Percentiles rank a stretch among this genome's conserved stretches.
Conservation (phyloP, 2,113 vertebrate species). For the Poicephalus gulielmi region DNA sequence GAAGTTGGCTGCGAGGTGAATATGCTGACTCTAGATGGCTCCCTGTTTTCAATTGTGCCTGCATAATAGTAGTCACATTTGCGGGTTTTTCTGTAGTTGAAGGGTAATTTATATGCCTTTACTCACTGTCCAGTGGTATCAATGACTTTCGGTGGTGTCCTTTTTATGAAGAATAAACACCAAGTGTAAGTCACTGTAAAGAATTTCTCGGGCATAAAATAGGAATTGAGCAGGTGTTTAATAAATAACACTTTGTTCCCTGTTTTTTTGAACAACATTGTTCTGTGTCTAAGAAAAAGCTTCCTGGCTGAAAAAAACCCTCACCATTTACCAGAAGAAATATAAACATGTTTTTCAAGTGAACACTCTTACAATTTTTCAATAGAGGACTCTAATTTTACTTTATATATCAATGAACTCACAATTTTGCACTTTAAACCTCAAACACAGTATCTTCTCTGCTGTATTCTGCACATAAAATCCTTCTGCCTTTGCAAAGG, state of each 20-base stretch:
- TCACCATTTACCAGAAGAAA: not conserved
- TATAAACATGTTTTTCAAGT: not conserved
- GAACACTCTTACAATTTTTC: not conserved
- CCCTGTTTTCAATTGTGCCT: not conserved
- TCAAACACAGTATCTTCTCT: not conserved
- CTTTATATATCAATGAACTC: not conserved
- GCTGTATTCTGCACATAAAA: not conserved
- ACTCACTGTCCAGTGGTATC: not conserved
- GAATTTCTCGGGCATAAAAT: not conserved
- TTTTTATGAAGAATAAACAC: not conserved
- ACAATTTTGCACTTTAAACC: not conserved
- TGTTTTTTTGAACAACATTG: not conserved
- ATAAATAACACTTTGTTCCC: not conserved
- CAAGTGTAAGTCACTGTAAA: not conserved
- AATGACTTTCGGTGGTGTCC: not conserved
- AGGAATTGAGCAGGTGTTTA: not conserved
- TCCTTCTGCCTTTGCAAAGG: not conserved
- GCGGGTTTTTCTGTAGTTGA: not conserved
- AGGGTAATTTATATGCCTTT: not conserved
- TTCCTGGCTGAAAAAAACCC: not conserved
- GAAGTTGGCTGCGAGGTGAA: not conserved
- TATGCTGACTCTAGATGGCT: not conserved
- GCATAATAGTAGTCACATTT: not conserved
- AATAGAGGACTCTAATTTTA: not conserved
- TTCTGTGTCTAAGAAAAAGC: not conserved